Conservation (phyloP, 2,888 invertebrate genomes). For the Tridacna gigas region DNA sequence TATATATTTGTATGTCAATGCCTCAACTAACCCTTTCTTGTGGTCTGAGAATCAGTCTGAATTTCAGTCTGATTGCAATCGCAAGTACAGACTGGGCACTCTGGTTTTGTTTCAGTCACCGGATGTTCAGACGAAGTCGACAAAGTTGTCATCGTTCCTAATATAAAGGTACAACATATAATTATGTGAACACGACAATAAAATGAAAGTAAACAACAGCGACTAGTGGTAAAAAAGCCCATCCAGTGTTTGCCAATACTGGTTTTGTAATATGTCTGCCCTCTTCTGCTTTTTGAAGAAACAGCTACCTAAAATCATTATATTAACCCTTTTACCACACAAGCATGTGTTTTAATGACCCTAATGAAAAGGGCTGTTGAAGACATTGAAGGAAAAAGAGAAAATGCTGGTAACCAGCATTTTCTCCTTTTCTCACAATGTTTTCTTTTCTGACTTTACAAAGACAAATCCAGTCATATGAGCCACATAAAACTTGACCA, state of each 20-base stretch:
- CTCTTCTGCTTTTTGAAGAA: too few relatives aligned
- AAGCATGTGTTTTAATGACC: neutral
- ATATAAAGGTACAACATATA: conserved; percentile 15
- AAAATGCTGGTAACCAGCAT: neutral
- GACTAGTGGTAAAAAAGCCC: too few relatives aligned
- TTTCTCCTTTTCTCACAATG: neutral
- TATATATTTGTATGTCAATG: conserved; percentile 34
- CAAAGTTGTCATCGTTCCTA: conserved; percentile 21
- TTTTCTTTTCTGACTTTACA: too few relatives aligned
- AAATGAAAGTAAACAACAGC: neutral
- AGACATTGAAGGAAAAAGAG: neutral
- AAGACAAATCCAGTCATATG: too few relatives aligned
- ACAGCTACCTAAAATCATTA: too few relatives aligned
- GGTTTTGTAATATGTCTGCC: too few relatives aligned
- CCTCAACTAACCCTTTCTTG: conserved; percentile 63
- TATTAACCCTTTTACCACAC: neutral
- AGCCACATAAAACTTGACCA: too few relatives aligned
- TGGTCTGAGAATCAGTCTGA: conserved; percentile 27
- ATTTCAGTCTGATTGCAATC: conserved; percentile 37
- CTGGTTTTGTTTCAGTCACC: conserved; percentile 40
- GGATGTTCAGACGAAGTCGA: conserved; percentile 12
- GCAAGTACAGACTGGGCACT: conserved; percentile 60
- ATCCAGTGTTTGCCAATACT: too few relatives aligned
- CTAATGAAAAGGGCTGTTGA: neutral
- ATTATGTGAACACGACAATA: conserved; percentile 1